Base-by-base conservation (phyloP, 2,113 vertebrate species). In the Platysteira castanea region DNA sequence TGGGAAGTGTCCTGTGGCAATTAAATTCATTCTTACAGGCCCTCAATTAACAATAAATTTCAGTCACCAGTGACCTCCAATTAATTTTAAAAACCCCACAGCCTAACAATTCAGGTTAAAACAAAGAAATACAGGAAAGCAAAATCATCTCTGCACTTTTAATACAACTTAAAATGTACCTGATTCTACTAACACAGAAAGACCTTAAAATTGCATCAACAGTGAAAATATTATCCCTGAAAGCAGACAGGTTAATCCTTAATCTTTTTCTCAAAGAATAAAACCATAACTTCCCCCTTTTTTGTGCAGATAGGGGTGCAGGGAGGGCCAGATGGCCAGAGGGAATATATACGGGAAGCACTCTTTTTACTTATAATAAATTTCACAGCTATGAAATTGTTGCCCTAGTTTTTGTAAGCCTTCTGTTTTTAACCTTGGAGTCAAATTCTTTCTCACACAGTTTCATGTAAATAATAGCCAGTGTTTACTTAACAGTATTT, bases 291-390 rank as follows among this genome's bases (percentile, higher is more conserved):
- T 65, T 46, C 35, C 1, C 3, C 3, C 0, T 6, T 52, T 31
- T 42, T 30, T 23, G 4, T 4, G 24, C 3, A 5, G 5, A 9
- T 7, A 1, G 6, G 9, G 0, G 8, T 35, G 2, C 10, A 4
- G 2, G 0, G 4, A 56, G 11, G 1, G 3, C 27, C 5, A 7
- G 8, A 2, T 37, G 11, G 2, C 6, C 41, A 33, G 30, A 56
- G 2, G 8, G 4, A 79, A 75, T 22, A 6, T 11, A 26, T 3
- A 10, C 22, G 13, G 1, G 11, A 76, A 71, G 11, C 9, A 44
- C 1, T 24, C 12, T 41, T 80, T 83, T 85, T 47, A n/a, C 1
- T 17, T 57, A 9, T 18, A 13, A 50, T 30, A 57, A 50, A 39
- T 76, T 64, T 76, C n/a, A 76, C 9, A 76, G 4, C 2, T 47